phyloP scores from a whole-genome alignment of 2,113 vertebrate species.

The Passer domesticus region DNA sequence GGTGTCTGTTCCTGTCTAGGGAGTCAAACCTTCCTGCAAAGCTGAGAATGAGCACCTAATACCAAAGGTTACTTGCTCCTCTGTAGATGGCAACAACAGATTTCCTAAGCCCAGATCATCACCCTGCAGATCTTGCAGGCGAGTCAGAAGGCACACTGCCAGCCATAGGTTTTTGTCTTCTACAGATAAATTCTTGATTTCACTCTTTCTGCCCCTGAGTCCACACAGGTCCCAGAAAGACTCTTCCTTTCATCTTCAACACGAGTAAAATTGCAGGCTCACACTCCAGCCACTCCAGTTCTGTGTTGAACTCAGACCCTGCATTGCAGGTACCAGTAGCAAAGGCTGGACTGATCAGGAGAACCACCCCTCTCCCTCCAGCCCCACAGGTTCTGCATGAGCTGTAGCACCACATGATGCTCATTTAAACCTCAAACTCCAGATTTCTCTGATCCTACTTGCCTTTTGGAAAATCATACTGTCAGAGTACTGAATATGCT shows the following conservation, averaged over 20 bases:
- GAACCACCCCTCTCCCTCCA: not conserved
- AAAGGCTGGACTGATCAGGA: not conserved
- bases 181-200: not conserved
- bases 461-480: not conserved
- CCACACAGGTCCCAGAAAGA: not conserved
- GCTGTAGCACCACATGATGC: not conserved
- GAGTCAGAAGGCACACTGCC: not conserved
- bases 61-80: not conserved
- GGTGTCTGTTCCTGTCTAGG: not conserved
- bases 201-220: not conserved
- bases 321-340: constrained; percentile 14
- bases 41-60: not conserved
- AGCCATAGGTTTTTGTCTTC: not conserved
- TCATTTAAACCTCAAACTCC: not conserved
- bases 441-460: not conserved
- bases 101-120: not conserved
- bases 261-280: not conserved
- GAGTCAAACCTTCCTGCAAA: not conserved
- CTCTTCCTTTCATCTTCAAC: not conserved
- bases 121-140: not conserved
- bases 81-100: not conserved
- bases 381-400: not conserved
- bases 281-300: not conserved
- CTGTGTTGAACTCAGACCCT: not conserved
- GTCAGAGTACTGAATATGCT: not conserved